A percentile compares a stretch with the other conserved stretches of the same genome.
phyloP scores from a whole-genome alignment of 2,113 vertebrate species.

The Mesitornis unicolor region DNA sequence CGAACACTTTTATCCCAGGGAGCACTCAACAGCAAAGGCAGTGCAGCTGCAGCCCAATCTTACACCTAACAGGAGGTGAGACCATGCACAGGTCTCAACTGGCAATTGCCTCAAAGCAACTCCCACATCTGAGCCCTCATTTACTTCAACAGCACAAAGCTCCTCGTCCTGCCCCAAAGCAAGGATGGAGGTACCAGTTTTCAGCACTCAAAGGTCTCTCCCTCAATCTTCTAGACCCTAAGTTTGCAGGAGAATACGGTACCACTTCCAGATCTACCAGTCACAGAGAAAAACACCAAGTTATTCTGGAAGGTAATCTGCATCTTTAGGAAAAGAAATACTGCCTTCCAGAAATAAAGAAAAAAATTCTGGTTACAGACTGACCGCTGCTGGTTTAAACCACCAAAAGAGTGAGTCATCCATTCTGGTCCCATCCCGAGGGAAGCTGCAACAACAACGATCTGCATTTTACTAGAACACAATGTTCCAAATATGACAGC shows the following conservation, averaged over 20 bases:
- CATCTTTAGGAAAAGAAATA: not conserved
- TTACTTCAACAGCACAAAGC: not conserved
- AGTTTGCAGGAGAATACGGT: not conserved
- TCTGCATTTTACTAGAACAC: not conserved
- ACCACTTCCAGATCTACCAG: rapidly evolving
- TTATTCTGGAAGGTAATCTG: not conserved
- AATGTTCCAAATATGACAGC: not conserved
- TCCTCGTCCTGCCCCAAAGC: not conserved
- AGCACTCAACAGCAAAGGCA: not conserved
- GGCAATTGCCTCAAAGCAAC: not conserved
- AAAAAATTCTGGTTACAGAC: not conserved
- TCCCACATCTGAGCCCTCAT: not conserved
- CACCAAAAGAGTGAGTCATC: not conserved
- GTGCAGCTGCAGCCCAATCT: rapidly evolving
- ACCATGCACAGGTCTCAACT: not conserved
- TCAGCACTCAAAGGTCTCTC: not conserved
- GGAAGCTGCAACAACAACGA: not conserved
- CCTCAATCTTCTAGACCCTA: not conserved
- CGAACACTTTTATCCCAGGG: not conserved
- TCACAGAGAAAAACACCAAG: rapidly evolving
- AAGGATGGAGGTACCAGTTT: not conserved
- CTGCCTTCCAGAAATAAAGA: not conserved
- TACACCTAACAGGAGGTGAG: not conserved
- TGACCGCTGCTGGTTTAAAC: not conserved
- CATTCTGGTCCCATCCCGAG: not conserved